These are phyloP conservation scores for Podarcis muralis DNA, from an alignment of 2,113 vertebrate species.

Conservation along the genomic window DNA sequence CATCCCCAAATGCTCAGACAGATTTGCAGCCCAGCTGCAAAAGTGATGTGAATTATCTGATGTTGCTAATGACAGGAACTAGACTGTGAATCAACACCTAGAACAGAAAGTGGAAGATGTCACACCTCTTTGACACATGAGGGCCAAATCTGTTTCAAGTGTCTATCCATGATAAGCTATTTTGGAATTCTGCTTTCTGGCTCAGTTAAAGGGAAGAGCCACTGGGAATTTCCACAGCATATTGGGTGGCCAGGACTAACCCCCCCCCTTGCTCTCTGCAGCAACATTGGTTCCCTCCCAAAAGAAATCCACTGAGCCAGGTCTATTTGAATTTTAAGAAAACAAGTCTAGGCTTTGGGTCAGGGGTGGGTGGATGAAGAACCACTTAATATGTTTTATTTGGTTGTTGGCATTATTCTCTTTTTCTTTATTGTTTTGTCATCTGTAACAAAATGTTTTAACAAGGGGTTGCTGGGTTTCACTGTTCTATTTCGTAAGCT, in stretches of 20 bases:
- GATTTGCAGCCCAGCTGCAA: neutral
- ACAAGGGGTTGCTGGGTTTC: neutral
- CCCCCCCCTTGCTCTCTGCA: neutral
- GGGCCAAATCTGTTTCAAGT: neutral
- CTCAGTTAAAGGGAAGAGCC: neutral
- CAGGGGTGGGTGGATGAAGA: neutral
- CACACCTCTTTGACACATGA: neutral
- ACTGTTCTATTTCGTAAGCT: neutral
- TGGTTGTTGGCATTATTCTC: neutral
- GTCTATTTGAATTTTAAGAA: neutral
- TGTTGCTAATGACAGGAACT: constrained; percentile 9
- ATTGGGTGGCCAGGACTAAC: neutral
- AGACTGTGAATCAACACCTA: neutral
- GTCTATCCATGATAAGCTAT: constrained; percentile 2
- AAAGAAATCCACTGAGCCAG: neutral
- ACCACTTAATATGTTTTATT: neutral
- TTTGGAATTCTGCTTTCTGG: neutral
- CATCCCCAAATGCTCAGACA: neutral
- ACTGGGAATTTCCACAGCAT: constrained; percentile 3
- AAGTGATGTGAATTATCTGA: neutral
- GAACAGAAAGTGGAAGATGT: neutral
- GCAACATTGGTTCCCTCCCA: neutral
- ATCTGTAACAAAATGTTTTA: neutral
- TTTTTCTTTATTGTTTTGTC: neutral
- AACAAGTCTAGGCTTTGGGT: neutral